phyloP scores from a whole-genome alignment of 2,797 vertebrate genomes.

The Sebastes baramenuke region DNA sequence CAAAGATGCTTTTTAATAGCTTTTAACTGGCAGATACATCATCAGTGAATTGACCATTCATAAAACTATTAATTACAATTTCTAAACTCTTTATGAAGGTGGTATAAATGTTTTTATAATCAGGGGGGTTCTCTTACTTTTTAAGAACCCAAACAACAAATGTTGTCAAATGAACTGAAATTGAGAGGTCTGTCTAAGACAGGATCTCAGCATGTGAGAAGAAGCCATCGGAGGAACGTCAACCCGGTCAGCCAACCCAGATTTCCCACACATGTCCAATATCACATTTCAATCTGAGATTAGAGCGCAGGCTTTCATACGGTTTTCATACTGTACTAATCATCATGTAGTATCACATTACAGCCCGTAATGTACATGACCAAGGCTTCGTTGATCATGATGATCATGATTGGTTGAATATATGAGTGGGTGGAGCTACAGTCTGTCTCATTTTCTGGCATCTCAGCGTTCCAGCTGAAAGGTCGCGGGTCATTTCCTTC shows the following conservation, averaged over 20 bases:
- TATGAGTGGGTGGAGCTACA: constrained; percentile 13
- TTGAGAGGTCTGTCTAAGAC: neutral
- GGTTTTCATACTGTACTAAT: constrained; percentile 32
- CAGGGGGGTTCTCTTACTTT: neutral
- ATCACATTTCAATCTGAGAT: constrained; percentile 46
- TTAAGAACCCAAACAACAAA: neutral
- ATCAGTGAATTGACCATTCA: neutral
- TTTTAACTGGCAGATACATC: neutral
- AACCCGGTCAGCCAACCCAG: neutral
- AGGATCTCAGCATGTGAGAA: neutral
- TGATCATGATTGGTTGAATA: constrained; percentile 8
- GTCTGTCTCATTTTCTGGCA: constrained; percentile 53
- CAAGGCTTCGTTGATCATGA: constrained; percentile 6
- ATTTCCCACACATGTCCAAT: constrained; percentile 44
- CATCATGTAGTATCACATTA: constrained; percentile 47
- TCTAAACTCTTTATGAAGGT: neutral
- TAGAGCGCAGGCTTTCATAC: constrained; percentile 21
- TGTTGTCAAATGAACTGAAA: too few species aligned
- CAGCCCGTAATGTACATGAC: constrained; percentile 55
- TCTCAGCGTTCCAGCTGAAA: constrained; percentile 51
- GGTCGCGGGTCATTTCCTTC: constrained; percentile 52
- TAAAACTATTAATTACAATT: neutral
- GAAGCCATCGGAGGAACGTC: neutral
- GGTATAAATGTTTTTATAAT: neutral
- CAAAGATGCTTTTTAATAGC: neutral